Evolutionary conservation across 2,113 vertebrate genomes (phyloP).

Genomic region (Mandrillus leucophaeus): DNA sequence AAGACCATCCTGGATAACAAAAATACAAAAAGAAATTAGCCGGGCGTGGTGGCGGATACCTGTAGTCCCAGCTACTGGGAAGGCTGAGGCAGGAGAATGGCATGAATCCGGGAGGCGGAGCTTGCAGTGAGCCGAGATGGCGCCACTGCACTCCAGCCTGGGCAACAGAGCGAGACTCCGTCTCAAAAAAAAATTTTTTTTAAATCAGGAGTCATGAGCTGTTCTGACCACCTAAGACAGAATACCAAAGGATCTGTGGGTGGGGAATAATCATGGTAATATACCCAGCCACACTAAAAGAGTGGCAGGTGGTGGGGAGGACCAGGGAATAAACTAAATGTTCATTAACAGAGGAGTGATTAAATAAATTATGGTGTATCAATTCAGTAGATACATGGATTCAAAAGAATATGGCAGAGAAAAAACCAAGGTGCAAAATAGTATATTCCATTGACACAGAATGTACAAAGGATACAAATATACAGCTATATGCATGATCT

Average conservation of each 20-base stretch:
- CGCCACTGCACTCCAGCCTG: too few relatives aligned
- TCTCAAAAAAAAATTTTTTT: neutral
- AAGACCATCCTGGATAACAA: too few relatives aligned
- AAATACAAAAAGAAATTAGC: neutral
- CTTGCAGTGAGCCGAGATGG: too few relatives aligned
- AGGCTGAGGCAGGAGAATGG: too few relatives aligned
- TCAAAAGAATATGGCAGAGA: neutral
- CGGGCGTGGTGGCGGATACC: accelerated
- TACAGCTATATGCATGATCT: neutral
- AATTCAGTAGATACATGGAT: neutral
- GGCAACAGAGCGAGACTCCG: too few relatives aligned
- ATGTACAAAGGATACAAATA: neutral
- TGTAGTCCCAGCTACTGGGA: too few relatives aligned
- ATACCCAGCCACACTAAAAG: neutral
- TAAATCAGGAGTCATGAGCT: neutral
- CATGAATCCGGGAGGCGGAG: too few relatives aligned
- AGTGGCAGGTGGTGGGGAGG: neutral
- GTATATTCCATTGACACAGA: neutral
- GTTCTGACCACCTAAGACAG: neutral
- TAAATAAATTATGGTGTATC: neutral
- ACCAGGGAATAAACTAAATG: neutral
- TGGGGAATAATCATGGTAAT: neutral
- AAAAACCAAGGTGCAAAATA: neutral
- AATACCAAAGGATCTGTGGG: neutral
- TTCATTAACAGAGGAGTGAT: neutral